Evolutionary conservation across 2,888 invertebrate genomes (phyloP).

Genomic region (Meiosimyza decipiens): DNA sequence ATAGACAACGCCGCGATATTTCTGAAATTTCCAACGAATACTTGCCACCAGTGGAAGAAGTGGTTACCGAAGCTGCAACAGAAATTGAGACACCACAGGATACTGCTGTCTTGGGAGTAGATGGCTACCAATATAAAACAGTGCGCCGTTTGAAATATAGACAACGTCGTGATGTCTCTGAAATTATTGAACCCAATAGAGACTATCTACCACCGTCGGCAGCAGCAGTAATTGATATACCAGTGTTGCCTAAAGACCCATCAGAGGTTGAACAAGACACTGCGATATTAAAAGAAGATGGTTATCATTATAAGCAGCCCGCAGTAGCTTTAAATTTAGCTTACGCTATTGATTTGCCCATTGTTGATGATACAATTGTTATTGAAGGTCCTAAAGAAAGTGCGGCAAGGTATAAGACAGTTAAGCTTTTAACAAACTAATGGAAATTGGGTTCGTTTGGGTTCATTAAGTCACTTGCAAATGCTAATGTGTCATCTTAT

Average conservation of each 20-base stretch:
- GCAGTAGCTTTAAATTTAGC: neutral
- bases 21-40: slow-evolving; percentile 54
- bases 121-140: slow-evolving; percentile 56
- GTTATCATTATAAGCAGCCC: slow-evolving; percentile 33
- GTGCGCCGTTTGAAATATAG: slow-evolving; percentile 56
- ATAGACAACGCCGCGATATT: slow-evolving; percentile 57
- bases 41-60: slow-evolving; percentile 46
- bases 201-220: slow-evolving; percentile 51
- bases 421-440: slow-evolving; percentile 11
- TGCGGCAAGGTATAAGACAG: slow-evolving; percentile 13
- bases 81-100: slow-evolving; percentile 45
- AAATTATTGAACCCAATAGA: slow-evolving; percentile 42
- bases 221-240: slow-evolving; percentile 43
- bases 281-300: slow-evolving; percentile 43
- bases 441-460: neutral
- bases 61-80: slow-evolving; percentile 41
- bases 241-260: slow-evolving; percentile 45
- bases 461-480: neutral
- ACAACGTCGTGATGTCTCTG: slow-evolving; percentile 56
- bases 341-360: neutral
- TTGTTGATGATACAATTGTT: neutral
- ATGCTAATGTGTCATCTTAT: slow-evolving; percentile 5
- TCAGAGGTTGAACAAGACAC: slow-evolving; percentile 44
- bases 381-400: neutral
- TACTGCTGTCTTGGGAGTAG: slow-evolving; percentile 46